Evolutionary conservation across 2,113 vertebrate species (phyloP), one percentile per base, ranked within the genome.

Genomic region (Platichthys flesus): DNA sequence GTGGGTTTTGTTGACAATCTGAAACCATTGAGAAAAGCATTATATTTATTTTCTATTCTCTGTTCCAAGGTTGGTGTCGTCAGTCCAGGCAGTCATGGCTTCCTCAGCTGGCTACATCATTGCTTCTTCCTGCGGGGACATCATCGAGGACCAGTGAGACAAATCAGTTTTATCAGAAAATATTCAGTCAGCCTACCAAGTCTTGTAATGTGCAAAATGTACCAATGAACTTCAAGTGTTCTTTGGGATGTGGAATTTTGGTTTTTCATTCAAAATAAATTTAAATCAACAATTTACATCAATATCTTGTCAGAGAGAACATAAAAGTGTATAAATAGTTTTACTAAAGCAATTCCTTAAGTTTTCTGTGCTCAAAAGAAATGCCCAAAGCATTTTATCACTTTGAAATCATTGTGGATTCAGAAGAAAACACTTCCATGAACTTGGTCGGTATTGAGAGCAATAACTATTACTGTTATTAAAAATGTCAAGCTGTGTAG

Each of bases 81-180:
- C 96, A 2, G 88, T 97, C 73, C 96, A 97, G 87, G 96, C 96
- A 15, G 93, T 97, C 79, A 96, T 97, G 96, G 96, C 96, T 57
- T 96, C 96, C 47, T 95, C 96, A 2, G 96, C 96, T 20, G 96
- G 96, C 67, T 96, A 96, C 89, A 96, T 97, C 51, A 95, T 97
- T 74, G 94, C 96, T 85, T 93, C 95, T 16, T 96, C 96, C 88
- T 96, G 96, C 89, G 87, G 95, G 81, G 95, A 97, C 90, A 93
- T 97, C 93, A 94, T 97, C 13, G 93, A 97, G 81, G 96, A 97
- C 91, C 95, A 95, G 96, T 97, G 91, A 95, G 96, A 94, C 9
- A 24, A 75, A 14, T 55, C 28, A n/a, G 60, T 4, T 13, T 18
- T 8, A 21, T 51, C 0, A 49, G 15, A 58, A 58, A 49, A 42